Evolutionary conservation across 1,140 invertebrate species (phyloP).

Genomic region (Triops cancriformis): DNA sequence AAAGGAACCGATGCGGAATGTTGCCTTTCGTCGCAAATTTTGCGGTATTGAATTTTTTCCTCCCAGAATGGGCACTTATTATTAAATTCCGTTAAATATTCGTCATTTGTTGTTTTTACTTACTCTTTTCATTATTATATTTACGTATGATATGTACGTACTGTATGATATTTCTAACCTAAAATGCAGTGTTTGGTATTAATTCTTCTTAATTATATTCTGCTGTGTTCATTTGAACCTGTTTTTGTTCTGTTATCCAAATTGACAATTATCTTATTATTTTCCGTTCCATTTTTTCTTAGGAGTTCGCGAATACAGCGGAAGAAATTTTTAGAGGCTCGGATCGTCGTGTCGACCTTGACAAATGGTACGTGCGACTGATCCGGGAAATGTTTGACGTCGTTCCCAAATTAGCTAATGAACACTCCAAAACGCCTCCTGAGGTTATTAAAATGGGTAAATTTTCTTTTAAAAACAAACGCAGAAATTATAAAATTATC

Average conservation of each 20-base stretch:
- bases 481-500: slow-evolving; percentile 18
- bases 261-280: no score
- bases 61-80: slow-evolving; percentile 20
- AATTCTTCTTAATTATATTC: no score
- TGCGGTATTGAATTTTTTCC: slow-evolving; percentile 44
- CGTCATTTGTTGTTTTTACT: slow-evolving; percentile 25
- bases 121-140: no score
- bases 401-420: slow-evolving; percentile 66
- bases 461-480: slow-evolving; percentile 15
- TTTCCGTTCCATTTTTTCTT: slow-evolving; percentile 29
- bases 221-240: no score
- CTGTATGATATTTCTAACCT: no score
- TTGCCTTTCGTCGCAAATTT: slow-evolving; percentile 86
- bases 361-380: slow-evolving; percentile 87
- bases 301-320: slow-evolving; percentile 77
- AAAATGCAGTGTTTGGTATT: no score
- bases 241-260: no score
- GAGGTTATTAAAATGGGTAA: slow-evolving; percentile 89
- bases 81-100: no score
- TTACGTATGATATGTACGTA: no score
- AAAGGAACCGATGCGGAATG: slow-evolving; percentile 79
- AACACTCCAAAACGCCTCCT: slow-evolving; percentile 86
- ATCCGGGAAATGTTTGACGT: slow-evolving; percentile 77
- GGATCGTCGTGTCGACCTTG: slow-evolving; percentile 83
- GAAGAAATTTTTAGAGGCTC: slow-evolving; percentile 80